phyloP scores from a whole-genome alignment of 30 jellyfish, hydroid and myxozoan genomes.

The Cassiopea andromeda region DNA sequence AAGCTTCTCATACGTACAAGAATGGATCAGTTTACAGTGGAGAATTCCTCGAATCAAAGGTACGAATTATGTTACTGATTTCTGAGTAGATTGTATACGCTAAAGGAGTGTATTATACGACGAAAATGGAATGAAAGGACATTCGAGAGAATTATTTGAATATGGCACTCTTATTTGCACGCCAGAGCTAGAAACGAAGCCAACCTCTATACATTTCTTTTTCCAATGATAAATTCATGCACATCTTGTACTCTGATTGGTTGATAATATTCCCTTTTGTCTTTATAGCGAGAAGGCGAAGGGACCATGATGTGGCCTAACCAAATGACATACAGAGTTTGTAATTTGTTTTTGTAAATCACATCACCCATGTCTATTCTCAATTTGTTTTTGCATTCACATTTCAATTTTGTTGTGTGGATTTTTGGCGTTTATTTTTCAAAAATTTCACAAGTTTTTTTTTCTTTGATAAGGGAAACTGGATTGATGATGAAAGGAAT shows the following conservation, averaged over 20 bases:
- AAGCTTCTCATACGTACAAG: slow-evolving; percentile 76
- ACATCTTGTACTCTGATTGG: no score
- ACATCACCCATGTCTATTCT: no score
- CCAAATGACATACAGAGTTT: slow-evolving; percentile 90
- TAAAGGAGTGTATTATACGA: no score
- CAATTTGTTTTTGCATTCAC: not conserved
- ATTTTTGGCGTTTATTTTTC: not conserved
- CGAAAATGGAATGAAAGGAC: no score
- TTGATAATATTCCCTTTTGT: not conserved
- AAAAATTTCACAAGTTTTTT: no score
- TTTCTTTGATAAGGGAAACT: slow-evolving; percentile 71
- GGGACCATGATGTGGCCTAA: slow-evolving; percentile 99
- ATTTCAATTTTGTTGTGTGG: not conserved
- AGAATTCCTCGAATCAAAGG: slow-evolving; percentile 76
- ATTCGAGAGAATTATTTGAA: no score
- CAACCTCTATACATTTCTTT: no score
- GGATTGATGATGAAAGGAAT: slow-evolving; percentile 97
- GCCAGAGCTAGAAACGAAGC: no score
- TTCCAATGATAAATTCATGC: no score
- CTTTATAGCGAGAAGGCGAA: slow-evolving; percentile 84
- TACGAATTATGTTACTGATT: not conserved
- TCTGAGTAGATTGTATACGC: no score
- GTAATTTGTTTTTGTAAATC: not conserved
- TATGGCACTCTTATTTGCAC: no score
- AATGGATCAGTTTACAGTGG: slow-evolving; percentile 91